Evolutionary conservation across 2,888 invertebrate species (phyloP).

Genomic region (Poecilobothrus nobilitatus): DNA sequence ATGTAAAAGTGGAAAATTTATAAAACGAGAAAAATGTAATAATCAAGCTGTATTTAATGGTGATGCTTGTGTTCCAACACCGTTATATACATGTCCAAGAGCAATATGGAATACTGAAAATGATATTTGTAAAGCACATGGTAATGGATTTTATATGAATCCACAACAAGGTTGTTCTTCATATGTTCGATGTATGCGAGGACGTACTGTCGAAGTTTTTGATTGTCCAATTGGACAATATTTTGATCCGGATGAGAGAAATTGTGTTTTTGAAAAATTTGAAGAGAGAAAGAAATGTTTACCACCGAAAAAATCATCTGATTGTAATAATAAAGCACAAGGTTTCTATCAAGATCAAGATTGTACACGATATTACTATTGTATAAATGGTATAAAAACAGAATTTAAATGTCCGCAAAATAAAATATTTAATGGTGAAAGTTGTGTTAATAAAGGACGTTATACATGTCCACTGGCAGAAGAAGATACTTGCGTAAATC

Average conservation of each 20-base stretch:
- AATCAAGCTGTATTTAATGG: constrained; percentile 36
- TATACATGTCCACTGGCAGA: constrained; percentile 47
- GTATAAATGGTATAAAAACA: constrained; percentile 48
- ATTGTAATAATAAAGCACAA: constrained; percentile 29
- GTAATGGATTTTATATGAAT: constrained; percentile 46
- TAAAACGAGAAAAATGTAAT: constrained; percentile 30
- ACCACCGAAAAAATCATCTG: constrained; percentile 26
- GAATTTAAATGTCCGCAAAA: constrained; percentile 45
- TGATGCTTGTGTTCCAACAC: constrained; percentile 32
- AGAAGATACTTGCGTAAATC: constrained; percentile 47
- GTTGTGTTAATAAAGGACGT: constrained; percentile 46
- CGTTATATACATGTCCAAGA: constrained; percentile 28
- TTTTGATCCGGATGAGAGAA: constrained; percentile 32
- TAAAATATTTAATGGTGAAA: constrained; percentile 51
- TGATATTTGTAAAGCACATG: constrained; percentile 44
- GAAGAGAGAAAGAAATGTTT: constrained; percentile 26
- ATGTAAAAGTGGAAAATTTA: constrained; percentile 31
- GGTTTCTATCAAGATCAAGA: constrained; percentile 46
- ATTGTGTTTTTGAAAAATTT: constrained; percentile 29
- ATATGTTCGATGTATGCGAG: constrained; percentile 36
- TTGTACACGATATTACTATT: constrained; percentile 51
- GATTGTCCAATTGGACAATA: constrained; percentile 32
- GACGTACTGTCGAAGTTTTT: constrained; percentile 28
- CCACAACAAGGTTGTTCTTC: constrained; percentile 34
- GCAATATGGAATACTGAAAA: constrained; percentile 19